Evolutionary conservation across 2,113 vertebrate genomes (phyloP).

Genomic region (Stegastes partitus): DNA sequence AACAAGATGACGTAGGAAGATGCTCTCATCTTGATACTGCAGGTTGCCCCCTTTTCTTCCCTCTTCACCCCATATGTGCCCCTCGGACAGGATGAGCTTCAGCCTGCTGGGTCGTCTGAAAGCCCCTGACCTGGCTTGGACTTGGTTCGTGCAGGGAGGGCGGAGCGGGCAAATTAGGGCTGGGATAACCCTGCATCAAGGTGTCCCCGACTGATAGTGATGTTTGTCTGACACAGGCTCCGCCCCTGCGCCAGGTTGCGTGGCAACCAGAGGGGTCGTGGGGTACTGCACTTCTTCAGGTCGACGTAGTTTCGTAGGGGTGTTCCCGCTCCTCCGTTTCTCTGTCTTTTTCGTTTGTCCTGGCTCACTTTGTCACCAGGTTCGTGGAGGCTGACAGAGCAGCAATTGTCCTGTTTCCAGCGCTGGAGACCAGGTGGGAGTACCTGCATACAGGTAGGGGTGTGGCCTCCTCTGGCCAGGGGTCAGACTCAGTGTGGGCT

Average conservation of each 20-base stretch:
- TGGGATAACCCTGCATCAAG: conserved; percentile 84
- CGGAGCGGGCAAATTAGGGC: conserved; percentile 66
- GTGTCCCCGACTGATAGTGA: conserved; percentile 79
- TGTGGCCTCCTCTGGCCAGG: conserved; percentile 50
- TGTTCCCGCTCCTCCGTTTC: conserved; percentile 74
- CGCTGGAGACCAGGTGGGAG: conserved; percentile 73
- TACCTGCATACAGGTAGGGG: conserved; percentile 84
- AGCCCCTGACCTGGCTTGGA: neutral
- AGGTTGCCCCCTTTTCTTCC: conserved; percentile 45
- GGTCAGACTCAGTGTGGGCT: neutral
- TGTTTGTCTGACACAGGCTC: conserved; percentile 53
- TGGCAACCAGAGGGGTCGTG: conserved; percentile 37
- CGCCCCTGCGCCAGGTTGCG: conserved; percentile 48
- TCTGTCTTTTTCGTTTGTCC: conserved; percentile 56
- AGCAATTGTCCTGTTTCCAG: conserved; percentile 54
- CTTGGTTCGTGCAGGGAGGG: conserved; percentile 52
- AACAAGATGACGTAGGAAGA: conserved; percentile 77
- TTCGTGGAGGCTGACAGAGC: conserved; percentile 43
- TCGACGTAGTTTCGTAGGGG: conserved; percentile 78
- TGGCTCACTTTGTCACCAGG: conserved; percentile 64
- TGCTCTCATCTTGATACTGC: conserved; percentile 57
- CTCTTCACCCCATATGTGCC: conserved; percentile 34
- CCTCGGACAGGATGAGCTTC: conserved; percentile 8
- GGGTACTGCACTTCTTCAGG: conserved; percentile 39
- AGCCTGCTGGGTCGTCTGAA: conserved; percentile 2